Evolutionary conservation across 2,113 vertebrate genomes (phyloP), one percentile per base, ranked within the genome.

Genomic region (Conger conger): DNA sequence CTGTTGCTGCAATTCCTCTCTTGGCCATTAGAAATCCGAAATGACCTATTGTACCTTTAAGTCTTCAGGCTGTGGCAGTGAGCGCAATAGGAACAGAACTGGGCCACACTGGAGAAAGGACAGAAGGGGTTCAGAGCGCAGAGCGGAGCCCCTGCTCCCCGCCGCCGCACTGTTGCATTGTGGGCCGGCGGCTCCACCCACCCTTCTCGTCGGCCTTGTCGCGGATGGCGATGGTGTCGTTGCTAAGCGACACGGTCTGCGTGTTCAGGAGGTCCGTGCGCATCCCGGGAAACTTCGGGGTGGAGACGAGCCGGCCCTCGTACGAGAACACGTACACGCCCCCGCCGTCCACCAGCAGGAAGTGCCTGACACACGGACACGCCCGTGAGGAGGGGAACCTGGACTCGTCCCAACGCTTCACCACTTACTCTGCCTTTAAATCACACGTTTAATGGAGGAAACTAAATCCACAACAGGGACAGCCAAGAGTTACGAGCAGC

Each of bases 271-370:
- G 92, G 87, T 98, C 97, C 50, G 96, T 95, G 92, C 97, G 97
- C 96, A 99, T 95, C 82, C 97, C 97, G 13, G 96, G 95, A 84
- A 97, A 96, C 92, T 96, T 99, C 11, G 97, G 97, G 87, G 96
- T 95, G 30, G 97, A 99, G 91, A 98, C 95, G 53, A 98, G 93
- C 84, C 97, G 96, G 4, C 97, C 98, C 86, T 99, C 98, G 82
- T 99, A 99, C 11, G 98, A 99, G 92, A 97, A 98, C 85, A 96
- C 93, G 90, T 97, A 98, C 87, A 99, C 91, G 6, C 97, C 97
- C 82, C 96, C 96, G 90, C 97, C 97, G 86, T 99, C 97, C 82
- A 97, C 95, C 4, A 99, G 94, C 87, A 99, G 95, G 93, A 99
- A 98, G 93, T 97, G 95, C 86, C 98, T 99, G 89, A 18, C 37